Base-by-base conservation (phyloP, 2,797 vertebrate genomes). In the Geotrypetes seraphini region DNA sequence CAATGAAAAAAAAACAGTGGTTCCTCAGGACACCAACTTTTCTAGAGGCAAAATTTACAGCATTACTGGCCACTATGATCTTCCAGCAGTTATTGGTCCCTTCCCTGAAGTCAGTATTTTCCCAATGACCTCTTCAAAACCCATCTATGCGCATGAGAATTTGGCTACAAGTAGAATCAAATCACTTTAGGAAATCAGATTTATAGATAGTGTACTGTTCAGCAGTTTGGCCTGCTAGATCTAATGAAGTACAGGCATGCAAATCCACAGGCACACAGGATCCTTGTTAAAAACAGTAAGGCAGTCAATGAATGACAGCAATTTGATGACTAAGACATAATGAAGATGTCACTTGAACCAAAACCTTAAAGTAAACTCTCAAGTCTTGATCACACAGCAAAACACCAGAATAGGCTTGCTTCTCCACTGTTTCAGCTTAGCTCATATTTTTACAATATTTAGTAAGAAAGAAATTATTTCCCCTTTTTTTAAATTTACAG, bases 401-500 rank as follows among this genome's bases (percentile, higher is more conserved):
- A 78, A 69, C 63, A 72, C 65, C 75, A 80, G 74, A 60, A 63
- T 66, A 78, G 57, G 69, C 65, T 77, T 70, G 57, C 59, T 76
- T 61, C 62, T 57, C 73, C 81, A 69, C 81, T 77, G 66, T 75
- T 74, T 69, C 75, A 84, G 75, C 80, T 84, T 80, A 86, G 71
- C 78, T 88, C 54, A 70, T 74, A 62, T 82, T 81, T 84, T 84
- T 84, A 90, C 78, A 91, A 81, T 86, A 86, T 75, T 76, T 78
- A 81, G 75, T 79, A 81, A 81, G 73, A 84, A 87, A 85, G 79
- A 83, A 83, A 84, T 71, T 77, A 84, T 85, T 87, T 84, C 72
- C 84, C 83, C 72, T 56, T 77, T 60, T n/a, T 86, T 85, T 82
- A 86, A 89, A 91, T 92, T 76, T 92, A 89, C 86, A 92, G 81